phyloP scores from a whole-genome alignment of 1,140 invertebrate species.

The Bombus waltoni region DNA sequence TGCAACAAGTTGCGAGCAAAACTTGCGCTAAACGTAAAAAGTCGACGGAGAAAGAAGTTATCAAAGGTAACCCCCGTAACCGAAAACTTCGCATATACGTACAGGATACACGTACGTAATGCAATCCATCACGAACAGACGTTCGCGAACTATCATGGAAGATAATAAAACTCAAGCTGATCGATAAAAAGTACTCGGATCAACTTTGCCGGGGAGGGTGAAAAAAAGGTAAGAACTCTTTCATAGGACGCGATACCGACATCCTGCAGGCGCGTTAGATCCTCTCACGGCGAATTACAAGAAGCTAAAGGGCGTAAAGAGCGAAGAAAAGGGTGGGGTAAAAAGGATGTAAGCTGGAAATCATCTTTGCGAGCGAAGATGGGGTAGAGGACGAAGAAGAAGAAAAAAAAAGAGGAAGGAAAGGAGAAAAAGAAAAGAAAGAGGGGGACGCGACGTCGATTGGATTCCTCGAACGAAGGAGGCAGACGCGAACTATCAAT shows the following conservation, averaged over 20 bases:
- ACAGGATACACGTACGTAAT: background rate
- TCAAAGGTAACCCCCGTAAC: background rate
- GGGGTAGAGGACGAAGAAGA: background rate
- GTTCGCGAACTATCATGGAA: background rate
- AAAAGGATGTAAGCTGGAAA: slow-evolving; percentile 22
- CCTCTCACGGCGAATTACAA: slow-evolving; percentile 33
- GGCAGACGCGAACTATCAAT: slow-evolving; percentile 27
- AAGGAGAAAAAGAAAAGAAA: background rate
- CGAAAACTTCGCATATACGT: background rate
- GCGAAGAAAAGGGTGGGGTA: background rate
- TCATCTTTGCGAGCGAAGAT: background rate
- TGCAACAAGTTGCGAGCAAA: background rate
- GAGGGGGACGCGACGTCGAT: background rate
- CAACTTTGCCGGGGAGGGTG: background rate
- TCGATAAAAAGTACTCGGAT: slow-evolving; percentile 1
- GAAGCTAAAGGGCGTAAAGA: background rate
- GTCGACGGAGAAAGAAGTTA: background rate
- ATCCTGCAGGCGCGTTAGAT: background rate
- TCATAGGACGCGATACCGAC: background rate
- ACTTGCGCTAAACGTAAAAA: background rate
- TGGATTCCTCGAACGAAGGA: background rate
- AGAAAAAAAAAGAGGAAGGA: background rate
- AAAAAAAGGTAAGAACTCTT: background rate
- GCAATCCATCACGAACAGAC: background rate
- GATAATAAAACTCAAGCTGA: background rate